Conservation (phyloP, 2,113 vertebrate genomes). For the human region DNA sequence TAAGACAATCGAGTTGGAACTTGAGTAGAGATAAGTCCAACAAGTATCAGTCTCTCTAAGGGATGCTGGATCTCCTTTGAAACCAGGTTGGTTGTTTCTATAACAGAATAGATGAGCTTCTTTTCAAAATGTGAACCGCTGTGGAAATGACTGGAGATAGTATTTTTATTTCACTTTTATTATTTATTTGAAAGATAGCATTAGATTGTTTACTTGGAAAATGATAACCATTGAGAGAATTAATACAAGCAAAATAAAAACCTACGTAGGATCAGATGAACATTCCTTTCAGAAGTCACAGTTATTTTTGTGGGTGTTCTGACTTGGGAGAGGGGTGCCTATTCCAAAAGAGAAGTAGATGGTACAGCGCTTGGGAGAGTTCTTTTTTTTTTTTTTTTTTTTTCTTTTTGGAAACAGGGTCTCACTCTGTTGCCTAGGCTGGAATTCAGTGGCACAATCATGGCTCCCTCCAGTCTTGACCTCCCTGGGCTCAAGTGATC, state of each 20-base stretch:
- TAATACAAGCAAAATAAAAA: slow-evolving; percentile 38
- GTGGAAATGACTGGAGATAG: neutral
- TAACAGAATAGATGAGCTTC: slow-evolving; percentile 7
- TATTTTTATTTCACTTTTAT: slow-evolving; percentile 43
- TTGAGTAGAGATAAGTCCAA: neutral
- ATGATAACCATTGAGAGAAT: neutral
- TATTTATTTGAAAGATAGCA: slow-evolving; percentile 47
- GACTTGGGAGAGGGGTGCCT: neutral
- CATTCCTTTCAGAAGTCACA: slow-evolving; percentile 14
- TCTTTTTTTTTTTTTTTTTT: too few relatives aligned
- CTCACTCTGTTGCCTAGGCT: too few relatives aligned
- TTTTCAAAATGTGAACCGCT: slow-evolving; percentile 48
- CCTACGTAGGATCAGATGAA: neutral
- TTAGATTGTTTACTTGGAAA: slow-evolving; percentile 42
- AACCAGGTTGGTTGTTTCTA: slow-evolving; percentile 26
- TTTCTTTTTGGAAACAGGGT: too few relatives aligned
- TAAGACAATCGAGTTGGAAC: slow-evolving; percentile 56
- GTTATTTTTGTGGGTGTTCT: slow-evolving; percentile 14
- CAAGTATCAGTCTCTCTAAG: neutral
- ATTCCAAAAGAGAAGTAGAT: neutral
- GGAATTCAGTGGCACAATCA: too few relatives aligned
- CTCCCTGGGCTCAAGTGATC: too few relatives aligned
- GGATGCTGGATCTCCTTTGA: neutral
- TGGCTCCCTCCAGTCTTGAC: too few relatives aligned
- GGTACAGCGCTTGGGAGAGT: neutral